Percentiles rank a stretch among this genome's conserved stretches.
These are phyloP conservation scores for Sinodicranocentrus sp. DNA, from an alignment of 2,888 invertebrate genomes.

Conservation along the genomic window DNA sequence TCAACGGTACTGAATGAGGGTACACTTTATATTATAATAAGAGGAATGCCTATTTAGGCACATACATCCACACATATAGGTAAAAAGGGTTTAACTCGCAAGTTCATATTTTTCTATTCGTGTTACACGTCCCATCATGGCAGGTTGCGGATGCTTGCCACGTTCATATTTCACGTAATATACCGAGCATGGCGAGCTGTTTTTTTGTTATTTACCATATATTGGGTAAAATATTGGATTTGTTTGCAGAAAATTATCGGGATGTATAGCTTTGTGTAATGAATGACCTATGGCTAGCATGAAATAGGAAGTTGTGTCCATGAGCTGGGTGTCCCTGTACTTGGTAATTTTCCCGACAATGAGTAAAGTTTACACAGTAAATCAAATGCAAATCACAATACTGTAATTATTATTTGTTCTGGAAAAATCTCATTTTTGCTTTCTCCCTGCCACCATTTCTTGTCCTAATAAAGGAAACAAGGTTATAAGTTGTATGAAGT, in stretches of 20 bases:
- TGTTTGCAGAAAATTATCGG: too few relatives aligned
- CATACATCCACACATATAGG: not conserved
- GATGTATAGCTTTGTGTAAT: too few relatives aligned
- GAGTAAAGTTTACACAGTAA: constrained; percentile 16
- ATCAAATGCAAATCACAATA: not conserved
- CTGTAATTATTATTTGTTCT: not conserved
- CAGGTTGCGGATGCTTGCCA: not conserved
- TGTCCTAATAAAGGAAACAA: not conserved
- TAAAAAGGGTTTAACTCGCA: not conserved
- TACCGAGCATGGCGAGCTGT: too few relatives aligned
- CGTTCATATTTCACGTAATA: not conserved
- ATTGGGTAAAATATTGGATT: too few relatives aligned
- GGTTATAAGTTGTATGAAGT: not conserved
- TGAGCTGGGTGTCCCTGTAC: not conserved
- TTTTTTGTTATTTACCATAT: too few relatives aligned
- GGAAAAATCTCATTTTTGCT: not conserved
- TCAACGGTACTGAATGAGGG: too few relatives aligned
- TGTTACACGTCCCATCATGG: not conserved
- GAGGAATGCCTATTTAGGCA: not conserved
- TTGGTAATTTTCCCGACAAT: not conserved
- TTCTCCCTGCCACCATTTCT: not conserved
- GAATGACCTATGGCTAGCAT: too few relatives aligned
- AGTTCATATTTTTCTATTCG: not conserved
- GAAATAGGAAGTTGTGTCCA: not conserved
- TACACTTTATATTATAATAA: too few relatives aligned